Evolutionary conservation across 1,140 invertebrate species (phyloP), one percentile per base, ranked within the genome.

Genomic region (Zaprionus inermis): DNA sequence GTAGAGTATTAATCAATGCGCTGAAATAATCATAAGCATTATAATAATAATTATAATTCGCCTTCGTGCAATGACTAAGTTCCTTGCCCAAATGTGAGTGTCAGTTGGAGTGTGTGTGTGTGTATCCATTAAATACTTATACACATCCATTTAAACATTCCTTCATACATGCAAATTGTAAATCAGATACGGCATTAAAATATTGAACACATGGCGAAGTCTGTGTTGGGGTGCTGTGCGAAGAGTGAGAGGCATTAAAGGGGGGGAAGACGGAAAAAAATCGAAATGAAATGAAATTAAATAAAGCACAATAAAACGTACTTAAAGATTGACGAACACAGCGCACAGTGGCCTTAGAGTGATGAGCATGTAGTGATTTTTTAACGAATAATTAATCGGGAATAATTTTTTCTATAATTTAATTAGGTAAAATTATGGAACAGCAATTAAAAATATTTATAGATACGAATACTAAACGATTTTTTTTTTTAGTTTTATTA

Each of bases 261-360:
- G 18, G 58, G 4, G 44, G 18, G 61, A 34, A n/a, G 64, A 44
- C 38, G 46, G 64, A 55, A 51, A 55, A 51, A 69, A 54, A 81
- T 63, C 60, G 76, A 76, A 76, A 68, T 65, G 75, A 79, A 88
- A 79, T 79, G 55, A 82, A 86, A 88, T 86, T 79, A 88, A 83
- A 86, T 86, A 79, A 86, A 88, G 69, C 82, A 88, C 83, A 82
- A 86, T 86, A 88, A 88, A 89, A 89, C 74, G 83, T 88, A 83
- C 84, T 88, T 88, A 83, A 75, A 79, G 72, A 79, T 79, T 83
- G 79, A 88, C 83, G 82, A 88, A 70, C 73, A 16, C 66, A 74
- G 58, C 65, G 71, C 56, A 44, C 32, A 63, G 72, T 71, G 68
- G 28, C 2, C 1, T 32, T 0, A 56, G 49, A 0, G 16, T 24